Evolutionary conservation across 2,888 invertebrate species (phyloP), one percentile per base, ranked within the genome.

Genomic region (Chaitophorus viminalis): DNA sequence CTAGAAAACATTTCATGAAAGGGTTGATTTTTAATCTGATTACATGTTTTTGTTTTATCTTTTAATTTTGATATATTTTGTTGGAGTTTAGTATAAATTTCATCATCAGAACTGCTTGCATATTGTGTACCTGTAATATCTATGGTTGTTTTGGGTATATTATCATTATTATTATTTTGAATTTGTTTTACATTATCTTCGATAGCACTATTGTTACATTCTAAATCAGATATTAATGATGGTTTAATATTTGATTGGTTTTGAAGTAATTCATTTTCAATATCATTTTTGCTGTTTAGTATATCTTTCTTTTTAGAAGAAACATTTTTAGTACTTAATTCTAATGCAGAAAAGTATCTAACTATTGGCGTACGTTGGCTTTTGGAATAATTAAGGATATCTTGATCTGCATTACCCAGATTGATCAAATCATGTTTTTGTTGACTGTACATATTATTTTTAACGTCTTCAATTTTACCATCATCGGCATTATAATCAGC

Each of bases 41-140:
- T 33, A 17, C 8, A 31, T 65, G 31, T 8, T 14, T 6, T 75
- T 75, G 74, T 18, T 21, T 60, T 70, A 46, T 36, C 14, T n/a
- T 36, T 21, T 25, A 14, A 21, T 54, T 74, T 74, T 39, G 82
- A 65, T 25, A 75, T 65, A 65, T 65, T 76, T 60, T 65, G 83
- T 83, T 0, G 60, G 25, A 60, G 60, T 31, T 76, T 84, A 25
- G 46, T 33, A 33, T 65, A 84, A 33, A 84, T 33, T 76, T 76
- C 84, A 76, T 84, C 84, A 68, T 76, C 84, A 46, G 76, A 84
- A 52, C 75, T 84, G 65, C 29, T 84, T 25, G 21, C 17, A 36
- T 29, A 39, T 29, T 68, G n/a, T 0, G 0, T 39, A 29, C 33
- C 18, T 9, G 25, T 29, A 9, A 18, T 29, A 39, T 5, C 17